Percentiles rank a stretch among this genome's conserved stretches.
Evolutionary conservation across 1,140 invertebrate genomes (phyloP).

Genomic region (Cherax quadricarinatus): DNA sequence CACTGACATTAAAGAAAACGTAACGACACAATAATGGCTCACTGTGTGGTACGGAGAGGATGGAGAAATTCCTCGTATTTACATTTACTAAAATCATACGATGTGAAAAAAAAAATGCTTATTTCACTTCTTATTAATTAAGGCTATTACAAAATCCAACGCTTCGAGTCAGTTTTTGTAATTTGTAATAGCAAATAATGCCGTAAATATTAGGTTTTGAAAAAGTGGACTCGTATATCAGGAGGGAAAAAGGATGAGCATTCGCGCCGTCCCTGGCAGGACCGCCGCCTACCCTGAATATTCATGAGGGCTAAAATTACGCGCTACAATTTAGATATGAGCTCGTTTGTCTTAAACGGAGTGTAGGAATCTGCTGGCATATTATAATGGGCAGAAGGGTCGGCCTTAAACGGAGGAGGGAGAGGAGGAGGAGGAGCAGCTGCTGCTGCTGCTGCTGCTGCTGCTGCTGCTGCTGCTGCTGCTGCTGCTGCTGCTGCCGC

Average conservation of each 20-base stretch:
- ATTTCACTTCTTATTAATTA: background rate
- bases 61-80: background rate
- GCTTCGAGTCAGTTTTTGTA: background rate
- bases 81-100: background rate
- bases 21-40: constrained; percentile 59
- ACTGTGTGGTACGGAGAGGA: background rate
- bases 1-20: constrained; percentile 57
- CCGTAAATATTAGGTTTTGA: constrained; percentile 9
- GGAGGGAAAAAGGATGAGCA: constrained; percentile 34
- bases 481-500: background rate
- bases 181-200: background rate
- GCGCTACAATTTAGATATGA: constrained; percentile 70
- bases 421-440: background rate
- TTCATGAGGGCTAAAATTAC: constrained; percentile 67
- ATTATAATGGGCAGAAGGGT: constrained; percentile 66
- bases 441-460: background rate
- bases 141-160: background rate
- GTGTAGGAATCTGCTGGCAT: constrained; percentile 55
- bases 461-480: no score
- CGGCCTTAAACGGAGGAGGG: constrained; percentile 37
- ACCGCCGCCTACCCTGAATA: constrained; percentile 56
- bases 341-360: constrained; percentile 68
- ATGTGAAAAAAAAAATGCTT: background rate
- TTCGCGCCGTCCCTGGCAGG: constrained; percentile 12
- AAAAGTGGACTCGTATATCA: constrained; percentile 44